Evolutionary conservation across 64 coral and sea anemone species (phyloP).

Genomic region (Actinia tenebrosa): DNA sequence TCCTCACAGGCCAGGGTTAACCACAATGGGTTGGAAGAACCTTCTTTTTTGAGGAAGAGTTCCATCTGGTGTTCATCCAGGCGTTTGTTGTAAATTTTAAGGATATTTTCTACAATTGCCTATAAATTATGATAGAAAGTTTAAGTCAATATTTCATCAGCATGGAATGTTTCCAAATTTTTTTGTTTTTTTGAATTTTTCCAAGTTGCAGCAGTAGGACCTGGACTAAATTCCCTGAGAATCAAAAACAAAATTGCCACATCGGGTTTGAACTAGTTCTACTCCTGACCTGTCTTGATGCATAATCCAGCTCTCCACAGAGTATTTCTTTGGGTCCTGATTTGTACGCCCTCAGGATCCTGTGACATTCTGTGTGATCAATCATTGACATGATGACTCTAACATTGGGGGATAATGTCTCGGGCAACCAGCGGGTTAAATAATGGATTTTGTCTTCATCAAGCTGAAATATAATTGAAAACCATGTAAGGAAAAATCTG

Average conservation of each 20-base stretch:
- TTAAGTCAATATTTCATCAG: too few species aligned
- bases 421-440: conserved; percentile 87
- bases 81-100: conserved; percentile 89
- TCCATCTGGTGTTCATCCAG: conserved; percentile 91
- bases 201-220: too few species aligned
- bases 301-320: conserved; percentile 80
- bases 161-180: too few species aligned
- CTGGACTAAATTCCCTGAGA: too few species aligned
- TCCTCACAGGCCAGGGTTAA: conserved; percentile 92
- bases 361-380: conserved; percentile 93
- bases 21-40: conserved; percentile 94
- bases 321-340: conserved; percentile 77
- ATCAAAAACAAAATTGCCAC: background rate
- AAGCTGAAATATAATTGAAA: conserved; percentile 37
- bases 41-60: conserved; percentile 76
- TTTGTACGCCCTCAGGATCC: conserved; percentile 89
- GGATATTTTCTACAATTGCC: conserved; percentile 93
- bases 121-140: background rate
- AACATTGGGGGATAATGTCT: conserved; percentile 82
- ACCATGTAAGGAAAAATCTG: too few species aligned
- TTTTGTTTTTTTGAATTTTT: too few species aligned
- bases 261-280: background rate
- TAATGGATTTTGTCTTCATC: conserved; percentile 97
- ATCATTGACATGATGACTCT: conserved; percentile 93
- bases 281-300: conserved; percentile 70